These are phyloP conservation scores for Formica selysi DNA, from an alignment of 1,140 invertebrate genomes.

Conservation along the genomic window DNA sequence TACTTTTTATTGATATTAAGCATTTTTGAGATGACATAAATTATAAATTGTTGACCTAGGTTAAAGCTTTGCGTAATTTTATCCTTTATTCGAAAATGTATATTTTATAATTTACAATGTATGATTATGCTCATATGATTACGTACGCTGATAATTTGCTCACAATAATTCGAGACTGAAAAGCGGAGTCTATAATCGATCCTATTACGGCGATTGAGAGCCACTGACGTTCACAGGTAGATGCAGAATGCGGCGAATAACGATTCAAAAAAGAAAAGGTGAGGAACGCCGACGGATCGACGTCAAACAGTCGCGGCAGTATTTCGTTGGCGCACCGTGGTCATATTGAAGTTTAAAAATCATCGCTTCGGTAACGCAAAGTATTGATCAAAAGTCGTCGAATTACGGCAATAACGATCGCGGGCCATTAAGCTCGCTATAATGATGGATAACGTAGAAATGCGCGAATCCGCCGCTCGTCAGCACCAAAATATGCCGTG, in stretches of 20 bases:
- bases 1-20: background rate
- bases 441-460: constrained; percentile 63
- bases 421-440: constrained; percentile 60
- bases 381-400: constrained; percentile 64
- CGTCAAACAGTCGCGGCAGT: constrained; percentile 55
- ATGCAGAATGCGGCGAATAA: constrained; percentile 63
- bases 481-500: constrained; percentile 52
- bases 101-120: background rate
- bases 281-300: constrained; percentile 50
- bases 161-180: background rate
- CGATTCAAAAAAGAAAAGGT: constrained; percentile 63
- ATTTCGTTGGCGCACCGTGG: constrained; percentile 42
- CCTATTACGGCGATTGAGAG: constrained; percentile 42
- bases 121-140: background rate
- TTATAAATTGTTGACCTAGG: background rate
- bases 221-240: constrained; percentile 50
- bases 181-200: constrained; percentile 31
- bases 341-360: constrained; percentile 63
- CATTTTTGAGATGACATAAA: background rate
- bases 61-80: background rate
- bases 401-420: constrained; percentile 60
- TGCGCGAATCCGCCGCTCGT: constrained; percentile 44
- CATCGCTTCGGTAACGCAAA: constrained; percentile 53
- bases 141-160: background rate
- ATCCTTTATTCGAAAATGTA: background rate